Evolutionary conservation across 2,888 invertebrate genomes (phyloP), one percentile per base, ranked within the genome.

Genomic region (Cyclophora albipunctata): DNA sequence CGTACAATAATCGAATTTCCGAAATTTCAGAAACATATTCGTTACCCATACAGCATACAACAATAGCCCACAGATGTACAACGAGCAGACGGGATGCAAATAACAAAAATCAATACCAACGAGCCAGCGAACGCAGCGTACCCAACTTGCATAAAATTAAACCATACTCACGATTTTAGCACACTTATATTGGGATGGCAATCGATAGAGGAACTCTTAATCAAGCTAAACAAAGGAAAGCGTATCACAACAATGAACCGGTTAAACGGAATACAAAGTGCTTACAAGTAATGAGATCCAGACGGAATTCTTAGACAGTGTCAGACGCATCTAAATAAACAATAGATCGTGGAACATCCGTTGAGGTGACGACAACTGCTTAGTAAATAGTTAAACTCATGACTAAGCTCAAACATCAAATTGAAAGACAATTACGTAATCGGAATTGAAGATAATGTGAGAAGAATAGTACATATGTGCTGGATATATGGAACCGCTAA

Each of bases 31-130:
- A 42, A 49, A 51, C 45, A 57, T 47, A 80, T 77, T 74, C 72
- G 73, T 71, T 73, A 75, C 71, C 68, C 70, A 67, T 73, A 74
- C 71, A 79, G 85, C 82, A 67, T 73, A 74, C 71, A 79, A 86
- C 82, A 86, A 86, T 84, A 81, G 82, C 78, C 71, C 67, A 50
- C 77, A 75, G 75, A 81, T 81, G 71, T 75, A 78, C 71, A 71
- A 75, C 71, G 69, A 74, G 78, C 83, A 85, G 85, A 84, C 84
- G 75, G 76, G 84, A 84, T 84, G 85, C 82, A 87, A 86, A 87
- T 87, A 87, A 84, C 84, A 80, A 85, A 86, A 87, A 87, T 87
- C 87, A 80, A 87, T 87, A 87, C 54, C 77, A 59, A 57, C 62
- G 70, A 75, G 72, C 76, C 75, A 67, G 69, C 67, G 76, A 76